These are phyloP conservation scores for Nasonia longicornis DNA, from an alignment of 1,140 invertebrate species.

Conservation along the genomic window DNA sequence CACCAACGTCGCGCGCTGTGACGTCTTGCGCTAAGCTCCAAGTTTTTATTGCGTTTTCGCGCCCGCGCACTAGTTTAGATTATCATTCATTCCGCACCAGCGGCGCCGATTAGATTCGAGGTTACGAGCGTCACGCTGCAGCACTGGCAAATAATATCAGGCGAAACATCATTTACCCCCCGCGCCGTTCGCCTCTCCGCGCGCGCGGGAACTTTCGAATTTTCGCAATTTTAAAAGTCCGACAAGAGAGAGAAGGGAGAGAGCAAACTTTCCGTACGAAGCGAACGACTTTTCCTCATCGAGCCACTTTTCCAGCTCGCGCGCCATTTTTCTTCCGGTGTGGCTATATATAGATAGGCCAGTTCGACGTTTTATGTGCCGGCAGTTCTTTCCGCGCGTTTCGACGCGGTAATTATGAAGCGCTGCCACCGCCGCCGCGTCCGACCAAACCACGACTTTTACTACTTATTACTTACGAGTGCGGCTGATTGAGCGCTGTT, in stretches of 20 bases:
- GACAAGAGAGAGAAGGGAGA: not conserved
- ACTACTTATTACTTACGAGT: conserved; percentile 30
- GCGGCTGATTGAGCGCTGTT: conserved; percentile 3
- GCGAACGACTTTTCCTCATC: conserved; percentile 25
- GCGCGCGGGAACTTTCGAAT: conserved; percentile 33
- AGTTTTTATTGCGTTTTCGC: conserved; percentile 40
- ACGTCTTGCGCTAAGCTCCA: not conserved
- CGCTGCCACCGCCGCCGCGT: not conserved
- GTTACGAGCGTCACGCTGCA: not conserved
- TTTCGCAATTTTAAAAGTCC: conserved; percentile 43
- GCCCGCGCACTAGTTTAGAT: conserved; percentile 20
- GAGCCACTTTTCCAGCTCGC: conserved; percentile 12
- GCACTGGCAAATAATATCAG: conserved; percentile 35
- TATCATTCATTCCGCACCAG: conserved; percentile 21
- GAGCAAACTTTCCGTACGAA: conserved; percentile 15
- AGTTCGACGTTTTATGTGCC: not conserved
- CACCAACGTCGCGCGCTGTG: too few species aligned
- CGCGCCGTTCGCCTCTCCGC: too few species aligned
- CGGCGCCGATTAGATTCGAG: conserved; percentile 11
- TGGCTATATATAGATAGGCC: not conserved
- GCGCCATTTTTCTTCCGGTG: not conserved
- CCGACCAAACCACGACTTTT: conserved; percentile 18
- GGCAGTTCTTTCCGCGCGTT: conserved; percentile 5
- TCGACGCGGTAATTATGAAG: conserved; percentile 29
- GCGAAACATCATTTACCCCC: conserved; percentile 26